Evolutionary conservation across 2,113 vertebrate species (phyloP).

Genomic region (Myotis davidii): DNA sequence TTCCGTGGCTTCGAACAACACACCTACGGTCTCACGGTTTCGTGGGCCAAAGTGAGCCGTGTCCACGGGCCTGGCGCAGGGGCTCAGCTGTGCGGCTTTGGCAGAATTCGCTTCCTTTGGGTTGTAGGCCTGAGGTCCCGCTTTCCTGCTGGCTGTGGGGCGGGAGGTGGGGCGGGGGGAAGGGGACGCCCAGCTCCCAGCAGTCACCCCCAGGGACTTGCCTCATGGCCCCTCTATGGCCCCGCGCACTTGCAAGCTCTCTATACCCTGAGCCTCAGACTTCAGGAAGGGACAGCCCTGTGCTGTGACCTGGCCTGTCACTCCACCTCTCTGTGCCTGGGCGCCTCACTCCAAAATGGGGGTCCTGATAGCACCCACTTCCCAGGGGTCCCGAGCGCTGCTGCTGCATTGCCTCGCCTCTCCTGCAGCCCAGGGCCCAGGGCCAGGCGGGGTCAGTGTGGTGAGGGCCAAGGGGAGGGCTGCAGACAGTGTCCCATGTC

Average conservation of each 20-base stretch:
- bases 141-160: background rate
- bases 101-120: background rate
- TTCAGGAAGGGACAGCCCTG: background rate
- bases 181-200: background rate
- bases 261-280: no score
- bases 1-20: background rate
- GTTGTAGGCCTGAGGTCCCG: no score
- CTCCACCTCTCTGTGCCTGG: background rate
- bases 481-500: background rate
- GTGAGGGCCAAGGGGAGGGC: background rate
- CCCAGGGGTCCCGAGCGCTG: background rate
- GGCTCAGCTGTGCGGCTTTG: background rate
- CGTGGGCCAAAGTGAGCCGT: rapidly evolving
- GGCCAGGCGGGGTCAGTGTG: background rate
- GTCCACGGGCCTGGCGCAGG: rapidly evolving
- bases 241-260: background rate
- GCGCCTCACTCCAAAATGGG: background rate
- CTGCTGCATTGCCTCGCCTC: rapidly evolving
- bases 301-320: background rate
- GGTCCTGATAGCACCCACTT: background rate
- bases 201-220: background rate
- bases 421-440: background rate
- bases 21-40: rapidly evolving
- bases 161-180: no score
- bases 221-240: rapidly evolving